Base-by-base conservation (phyloP, 2,888 invertebrate species). In the Leucophenga maculata region DNA sequence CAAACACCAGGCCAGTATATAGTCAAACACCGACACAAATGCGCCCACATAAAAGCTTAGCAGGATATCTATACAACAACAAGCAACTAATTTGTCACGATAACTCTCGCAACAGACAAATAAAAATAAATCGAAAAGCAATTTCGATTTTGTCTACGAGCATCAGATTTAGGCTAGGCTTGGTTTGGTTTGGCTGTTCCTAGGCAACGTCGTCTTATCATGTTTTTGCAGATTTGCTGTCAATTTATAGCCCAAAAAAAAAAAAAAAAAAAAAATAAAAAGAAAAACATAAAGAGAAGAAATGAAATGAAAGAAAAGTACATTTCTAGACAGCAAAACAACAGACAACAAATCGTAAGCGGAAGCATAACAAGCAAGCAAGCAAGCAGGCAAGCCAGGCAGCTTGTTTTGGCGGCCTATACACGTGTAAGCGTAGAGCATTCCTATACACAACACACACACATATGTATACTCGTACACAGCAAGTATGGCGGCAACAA, bases 221-320 rank as follows among this genome's bases (percentile, higher is more conserved):
- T 79, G 81, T 79, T 75, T 82, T 81, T 79, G 82, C 83, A 81
- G 80, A 81, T 81, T 81, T 81, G 83, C 83, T 81, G 80, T 83
- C 80, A 78, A 81, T 81, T 81, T 83, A 83, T 79, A 48, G 22
- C 22, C 22, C 13, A 1, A 64, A n/a, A 64, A 26, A 62, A 52
- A 22, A 39, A 46, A 44, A 54, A 32, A 14, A 44, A 32, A 64
- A 69, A 48, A 55, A 32, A 64, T 65, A 48, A 55, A 60, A 9
- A 31, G n/a, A 9, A 32, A 62, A 62, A 52, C 13, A 46, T 22
- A 62, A 44, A 26, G 50, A 13, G 32, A 16, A 64, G 16, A 54
- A 46, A 55, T 48, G 6, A 46, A 14, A 31, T 14, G 20, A 16
- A 18, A 44, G 44, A 20, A 55, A 20, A 57, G 67, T 9, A 39